Percentiles rank a stretch among this genome's conserved stretches.
Evolutionary conservation across 2,113 vertebrate species (phyloP).

Genomic region (Chunga burmeisteri): DNA sequence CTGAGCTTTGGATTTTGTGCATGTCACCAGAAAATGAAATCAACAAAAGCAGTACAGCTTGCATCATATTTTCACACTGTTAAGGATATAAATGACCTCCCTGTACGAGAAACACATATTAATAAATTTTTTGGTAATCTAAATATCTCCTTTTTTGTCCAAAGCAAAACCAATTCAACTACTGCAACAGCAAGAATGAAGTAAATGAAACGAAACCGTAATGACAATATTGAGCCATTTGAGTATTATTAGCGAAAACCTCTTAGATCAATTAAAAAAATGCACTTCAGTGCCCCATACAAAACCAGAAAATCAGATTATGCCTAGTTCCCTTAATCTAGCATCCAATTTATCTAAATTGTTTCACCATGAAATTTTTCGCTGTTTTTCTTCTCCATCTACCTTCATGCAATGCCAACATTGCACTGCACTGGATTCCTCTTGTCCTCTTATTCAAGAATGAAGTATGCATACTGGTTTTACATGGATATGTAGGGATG

Average conservation of each 20-base stretch:
- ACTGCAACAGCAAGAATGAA: not conserved
- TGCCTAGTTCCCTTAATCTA: not conserved
- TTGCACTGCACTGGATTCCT: not conserved
- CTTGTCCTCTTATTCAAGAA: not conserved
- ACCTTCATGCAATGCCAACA: not conserved
- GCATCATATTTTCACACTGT: not conserved
- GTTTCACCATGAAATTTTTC: not conserved
- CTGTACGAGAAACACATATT: not conserved
- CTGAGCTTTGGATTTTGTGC: not conserved
- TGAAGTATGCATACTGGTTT: not conserved
- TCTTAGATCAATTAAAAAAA: not conserved
- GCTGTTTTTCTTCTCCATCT: not conserved
- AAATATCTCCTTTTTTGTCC: not conserved
- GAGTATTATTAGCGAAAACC: not conserved
- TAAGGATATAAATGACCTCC: not conserved
- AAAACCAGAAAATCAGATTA: not conserved
- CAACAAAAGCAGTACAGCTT: not conserved
- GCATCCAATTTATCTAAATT: not conserved
- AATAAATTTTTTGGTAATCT: not conserved
- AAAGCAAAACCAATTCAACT: not conserved
- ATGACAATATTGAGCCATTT: not conserved
- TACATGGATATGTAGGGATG: not conserved
- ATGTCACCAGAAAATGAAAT: not conserved
- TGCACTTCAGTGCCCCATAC: not conserved
- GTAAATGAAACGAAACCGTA: not conserved